A percentile compares a stretch with the other conserved stretches of the same genome.
Conservation (phyloP, 2,797 vertebrate genomes). For the Chloroceryle inda region DNA sequence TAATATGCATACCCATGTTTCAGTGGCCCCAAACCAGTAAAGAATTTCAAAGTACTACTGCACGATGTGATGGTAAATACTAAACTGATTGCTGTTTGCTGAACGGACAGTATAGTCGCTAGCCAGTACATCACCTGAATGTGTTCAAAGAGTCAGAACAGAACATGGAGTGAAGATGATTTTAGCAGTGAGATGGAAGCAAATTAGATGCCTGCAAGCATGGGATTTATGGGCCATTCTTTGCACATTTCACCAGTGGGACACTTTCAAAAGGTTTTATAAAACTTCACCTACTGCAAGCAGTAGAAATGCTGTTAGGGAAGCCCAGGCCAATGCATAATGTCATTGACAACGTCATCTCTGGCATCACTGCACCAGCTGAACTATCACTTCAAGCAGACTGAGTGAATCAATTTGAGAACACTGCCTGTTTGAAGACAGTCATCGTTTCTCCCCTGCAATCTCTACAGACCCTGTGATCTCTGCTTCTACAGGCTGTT, state of each 20-base stretch:
- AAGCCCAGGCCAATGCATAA: background rate
- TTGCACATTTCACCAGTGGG: background rate
- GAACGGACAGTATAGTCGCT: background rate
- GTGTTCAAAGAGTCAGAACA: background rate
- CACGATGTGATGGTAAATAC: background rate
- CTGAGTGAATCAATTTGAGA: background rate
- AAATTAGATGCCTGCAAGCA: background rate
- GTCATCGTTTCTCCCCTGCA: background rate
- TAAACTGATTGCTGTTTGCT: background rate
- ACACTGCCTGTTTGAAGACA: background rate
- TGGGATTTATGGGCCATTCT: background rate
- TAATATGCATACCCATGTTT: background rate
- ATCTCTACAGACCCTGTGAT: background rate
- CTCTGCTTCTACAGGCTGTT: background rate
- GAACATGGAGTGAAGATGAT: background rate
- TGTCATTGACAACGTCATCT: background rate
- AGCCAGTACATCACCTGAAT: background rate
- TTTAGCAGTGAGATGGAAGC: background rate
- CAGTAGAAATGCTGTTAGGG: background rate
- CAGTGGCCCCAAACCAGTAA: background rate
- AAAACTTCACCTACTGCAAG: background rate
- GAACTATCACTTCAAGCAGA: background rate
- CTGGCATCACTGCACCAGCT: background rate
- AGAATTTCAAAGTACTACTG: background rate
- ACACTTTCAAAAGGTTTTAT: background rate